These are phyloP conservation scores for Tragopan temminckii DNA, from an alignment of 2,797 vertebrate genomes.

Conservation along the genomic window DNA sequence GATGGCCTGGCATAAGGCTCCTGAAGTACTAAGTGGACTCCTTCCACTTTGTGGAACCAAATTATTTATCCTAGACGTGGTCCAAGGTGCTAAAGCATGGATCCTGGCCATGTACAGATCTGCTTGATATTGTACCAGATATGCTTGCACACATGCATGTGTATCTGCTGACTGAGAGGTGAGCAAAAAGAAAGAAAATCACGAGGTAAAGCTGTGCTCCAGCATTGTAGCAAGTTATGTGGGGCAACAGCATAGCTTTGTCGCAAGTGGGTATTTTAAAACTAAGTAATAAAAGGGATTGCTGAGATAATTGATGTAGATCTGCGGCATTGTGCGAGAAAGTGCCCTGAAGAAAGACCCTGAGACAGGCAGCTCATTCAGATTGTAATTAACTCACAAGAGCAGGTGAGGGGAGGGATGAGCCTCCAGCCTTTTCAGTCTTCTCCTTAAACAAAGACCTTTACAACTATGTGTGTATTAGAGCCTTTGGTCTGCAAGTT, in stretches of 20 bases:
- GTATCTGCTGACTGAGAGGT: neutral
- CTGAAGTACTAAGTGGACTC: accelerated
- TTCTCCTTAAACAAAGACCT: slow-evolving; percentile 66
- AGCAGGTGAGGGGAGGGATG: slow-evolving; percentile 31
- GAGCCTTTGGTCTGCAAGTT: slow-evolving; percentile 41
- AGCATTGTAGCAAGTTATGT: neutral
- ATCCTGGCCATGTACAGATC: neutral
- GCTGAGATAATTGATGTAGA: slow-evolving; percentile 35
- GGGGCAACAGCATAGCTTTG: slow-evolving; percentile 16
- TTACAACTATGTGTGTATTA: slow-evolving; percentile 66
- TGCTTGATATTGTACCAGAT: neutral
- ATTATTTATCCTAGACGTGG: neutral
- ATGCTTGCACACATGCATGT: accelerated
- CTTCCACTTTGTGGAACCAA: neutral
- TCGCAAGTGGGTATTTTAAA: slow-evolving; percentile 57
- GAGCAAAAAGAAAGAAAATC: neutral
- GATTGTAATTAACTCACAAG: slow-evolving; percentile 71
- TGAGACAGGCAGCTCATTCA: slow-evolving; percentile 34
- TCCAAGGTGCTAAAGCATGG: neutral
- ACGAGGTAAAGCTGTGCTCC: neutral
- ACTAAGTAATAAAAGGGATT: slow-evolving; percentile 57
- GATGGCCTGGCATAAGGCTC: neutral
- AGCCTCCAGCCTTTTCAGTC: slow-evolving; percentile 51
- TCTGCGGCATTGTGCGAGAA: slow-evolving; percentile 9
- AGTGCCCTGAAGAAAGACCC: slow-evolving; percentile 54